Conservation (phyloP, 2,888 invertebrate genomes). For the Pseudolycoriella hygida region DNA sequence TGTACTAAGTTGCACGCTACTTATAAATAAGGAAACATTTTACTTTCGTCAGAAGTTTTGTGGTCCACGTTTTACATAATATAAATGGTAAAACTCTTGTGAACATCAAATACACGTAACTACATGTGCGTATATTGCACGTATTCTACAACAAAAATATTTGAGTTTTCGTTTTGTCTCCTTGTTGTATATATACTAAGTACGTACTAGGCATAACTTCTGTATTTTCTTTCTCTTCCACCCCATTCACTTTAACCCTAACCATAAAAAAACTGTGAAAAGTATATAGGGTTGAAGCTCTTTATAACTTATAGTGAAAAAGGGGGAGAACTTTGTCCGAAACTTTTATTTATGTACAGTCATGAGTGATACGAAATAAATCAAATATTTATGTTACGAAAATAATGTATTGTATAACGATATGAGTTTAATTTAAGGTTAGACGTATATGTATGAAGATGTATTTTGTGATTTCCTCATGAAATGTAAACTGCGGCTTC, state of each 20-base stretch:
- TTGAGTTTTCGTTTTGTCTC: neutral
- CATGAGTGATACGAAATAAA: slow-evolving; percentile 1
- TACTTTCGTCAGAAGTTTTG: neutral
- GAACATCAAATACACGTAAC: neutral
- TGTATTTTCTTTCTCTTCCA: neutral
- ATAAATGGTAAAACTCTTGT: too few species aligned
- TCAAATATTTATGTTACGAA: neutral
- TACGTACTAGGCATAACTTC: too few species aligned
- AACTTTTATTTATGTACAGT: slow-evolving; percentile 1
- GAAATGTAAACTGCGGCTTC: too few species aligned
- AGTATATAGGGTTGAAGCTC: neutral
- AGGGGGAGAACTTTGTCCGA: neutral
- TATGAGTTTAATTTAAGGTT: neutral
- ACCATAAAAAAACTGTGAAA: neutral
- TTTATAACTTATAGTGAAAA: neutral
- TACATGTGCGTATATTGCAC: too few species aligned
- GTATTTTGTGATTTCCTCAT: too few species aligned
- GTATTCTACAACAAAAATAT: too few species aligned
- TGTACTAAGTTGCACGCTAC: too few species aligned
- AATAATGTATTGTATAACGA: neutral
- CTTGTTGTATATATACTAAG: neutral
- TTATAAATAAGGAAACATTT: neutral
- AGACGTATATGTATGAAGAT: too few species aligned
- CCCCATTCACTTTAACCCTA: slow-evolving; percentile 1
- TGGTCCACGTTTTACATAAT: neutral